Evolutionary conservation across 2,888 invertebrate genomes (phyloP).

Genomic region (Pachycephus smyrnensis): DNA sequence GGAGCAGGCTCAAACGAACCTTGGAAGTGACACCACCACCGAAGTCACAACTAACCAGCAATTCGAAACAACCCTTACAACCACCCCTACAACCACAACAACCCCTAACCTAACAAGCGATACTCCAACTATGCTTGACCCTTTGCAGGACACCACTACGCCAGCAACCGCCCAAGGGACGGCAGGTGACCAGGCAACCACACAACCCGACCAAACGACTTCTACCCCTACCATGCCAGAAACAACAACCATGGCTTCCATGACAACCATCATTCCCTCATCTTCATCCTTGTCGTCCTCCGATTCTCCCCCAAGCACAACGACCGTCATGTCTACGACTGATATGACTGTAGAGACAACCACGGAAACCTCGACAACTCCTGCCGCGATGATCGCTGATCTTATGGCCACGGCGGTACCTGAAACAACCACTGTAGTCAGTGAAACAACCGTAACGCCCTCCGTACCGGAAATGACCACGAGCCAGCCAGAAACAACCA

Average conservation of each 20-base stretch:
- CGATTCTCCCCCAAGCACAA: conserved; percentile 27
- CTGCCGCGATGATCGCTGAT: conserved; percentile 15
- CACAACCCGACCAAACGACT: conserved; percentile 43
- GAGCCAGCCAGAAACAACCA: conserved; percentile 15
- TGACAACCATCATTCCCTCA: not conserved
- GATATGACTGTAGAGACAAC: conserved; percentile 26
- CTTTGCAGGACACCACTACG: conserved; percentile 61
- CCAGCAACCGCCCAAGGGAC: conserved; percentile 65
- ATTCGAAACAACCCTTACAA: conserved; percentile 24
- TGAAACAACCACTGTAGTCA: conserved; percentile 23
- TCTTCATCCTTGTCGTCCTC: conserved; percentile 20
- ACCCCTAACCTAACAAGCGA: conserved; percentile 43
- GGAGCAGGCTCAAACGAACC: conserved; percentile 12
- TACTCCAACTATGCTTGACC: conserved; percentile 58
- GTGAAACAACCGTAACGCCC: conserved; percentile 18
- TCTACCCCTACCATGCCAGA: conserved; percentile 8
- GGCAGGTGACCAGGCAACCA: conserved; percentile 53
- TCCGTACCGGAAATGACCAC: conserved; percentile 19
- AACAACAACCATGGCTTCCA: not conserved
- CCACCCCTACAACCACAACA: conserved; percentile 44
- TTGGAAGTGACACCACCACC: conserved; percentile 7
- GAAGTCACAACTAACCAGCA: conserved; percentile 34
- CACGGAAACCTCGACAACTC: conserved; percentile 22
- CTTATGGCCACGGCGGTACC: conserved; percentile 3
- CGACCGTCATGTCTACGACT: conserved; percentile 18